Conservation (phyloP, 2,888 invertebrate genomes). For the Nebria brevicollis region DNA sequence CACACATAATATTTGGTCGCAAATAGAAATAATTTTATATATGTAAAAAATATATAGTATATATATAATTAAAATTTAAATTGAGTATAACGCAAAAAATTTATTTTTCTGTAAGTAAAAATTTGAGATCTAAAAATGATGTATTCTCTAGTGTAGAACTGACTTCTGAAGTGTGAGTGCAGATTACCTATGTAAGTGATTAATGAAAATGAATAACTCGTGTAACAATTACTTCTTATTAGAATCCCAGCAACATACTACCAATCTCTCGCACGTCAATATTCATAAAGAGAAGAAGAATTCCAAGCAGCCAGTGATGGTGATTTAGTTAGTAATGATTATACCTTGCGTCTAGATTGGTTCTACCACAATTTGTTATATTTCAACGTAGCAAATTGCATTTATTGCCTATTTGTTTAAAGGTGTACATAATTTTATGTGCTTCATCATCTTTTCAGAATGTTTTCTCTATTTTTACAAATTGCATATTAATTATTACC, state of each 20-base stretch:
- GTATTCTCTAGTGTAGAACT: background rate
- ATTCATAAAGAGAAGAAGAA: background rate
- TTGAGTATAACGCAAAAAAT: too few species aligned
- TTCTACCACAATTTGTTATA: background rate
- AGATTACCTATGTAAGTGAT: background rate
- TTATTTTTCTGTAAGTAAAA: too few species aligned
- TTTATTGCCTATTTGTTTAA: background rate
- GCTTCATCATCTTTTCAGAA: background rate
- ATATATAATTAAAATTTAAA: too few species aligned
- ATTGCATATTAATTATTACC: background rate
- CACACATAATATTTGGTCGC: too few species aligned
- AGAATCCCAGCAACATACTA: background rate
- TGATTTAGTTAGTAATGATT: background rate
- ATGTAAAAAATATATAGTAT: too few species aligned
- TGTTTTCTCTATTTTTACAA: background rate
- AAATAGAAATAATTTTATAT: too few species aligned
- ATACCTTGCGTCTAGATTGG: background rate
- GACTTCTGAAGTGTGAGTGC: background rate
- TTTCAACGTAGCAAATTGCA: background rate
- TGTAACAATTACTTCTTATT: conserved; percentile 1
- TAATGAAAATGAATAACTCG: background rate
- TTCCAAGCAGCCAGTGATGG: background rate
- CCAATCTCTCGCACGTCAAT: background rate
- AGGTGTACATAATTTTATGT: background rate
- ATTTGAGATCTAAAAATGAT: background rate